Conservation (phyloP, 2,888 invertebrate genomes). For the Aproaerema taeniolella region DNA sequence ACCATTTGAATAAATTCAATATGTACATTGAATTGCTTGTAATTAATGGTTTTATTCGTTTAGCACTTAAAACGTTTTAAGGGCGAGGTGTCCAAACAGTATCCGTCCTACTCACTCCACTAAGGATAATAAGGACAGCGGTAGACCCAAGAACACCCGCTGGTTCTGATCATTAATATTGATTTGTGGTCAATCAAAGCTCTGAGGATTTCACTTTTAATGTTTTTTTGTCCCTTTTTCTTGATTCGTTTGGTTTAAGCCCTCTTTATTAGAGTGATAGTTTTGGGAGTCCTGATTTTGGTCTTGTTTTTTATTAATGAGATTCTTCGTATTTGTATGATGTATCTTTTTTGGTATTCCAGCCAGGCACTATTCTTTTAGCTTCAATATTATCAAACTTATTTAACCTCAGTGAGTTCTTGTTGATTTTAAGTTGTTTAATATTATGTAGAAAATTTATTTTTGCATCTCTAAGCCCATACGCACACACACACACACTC, state of each 20-base stretch:
- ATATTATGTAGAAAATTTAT: too few species aligned
- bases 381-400: too few species aligned
- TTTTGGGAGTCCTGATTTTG: not conserved
- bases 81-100: constrained; percentile 74
- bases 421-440: too few species aligned
- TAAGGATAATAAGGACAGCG: constrained; percentile 36
- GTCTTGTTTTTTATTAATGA: too few species aligned
- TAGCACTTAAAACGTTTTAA: constrained; percentile 75
- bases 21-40: constrained; percentile 76
- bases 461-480: too few species aligned
- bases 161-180: constrained; percentile 76
- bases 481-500: too few species aligned
- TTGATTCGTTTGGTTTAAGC: constrained; percentile 5
- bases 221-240: constrained; percentile 52
- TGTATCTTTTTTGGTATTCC: too few species aligned
- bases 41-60: constrained; percentile 78
- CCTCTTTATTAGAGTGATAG: constrained; percentile 11
- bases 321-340: too few species aligned
- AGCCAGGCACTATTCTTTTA: too few species aligned
- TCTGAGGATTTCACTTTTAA: constrained; percentile 74
- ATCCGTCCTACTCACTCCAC: constrained; percentile 36
- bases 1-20: constrained; percentile 78
- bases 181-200: constrained; percentile 79
- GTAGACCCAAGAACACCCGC: constrained; percentile 61
- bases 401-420: too few species aligned